Percentiles rank a stretch among this genome's conserved stretches.
Evolutionary conservation across 64 coral and sea anemone species (phyloP).

Genomic region (Stichodactyla helianthus): DNA sequence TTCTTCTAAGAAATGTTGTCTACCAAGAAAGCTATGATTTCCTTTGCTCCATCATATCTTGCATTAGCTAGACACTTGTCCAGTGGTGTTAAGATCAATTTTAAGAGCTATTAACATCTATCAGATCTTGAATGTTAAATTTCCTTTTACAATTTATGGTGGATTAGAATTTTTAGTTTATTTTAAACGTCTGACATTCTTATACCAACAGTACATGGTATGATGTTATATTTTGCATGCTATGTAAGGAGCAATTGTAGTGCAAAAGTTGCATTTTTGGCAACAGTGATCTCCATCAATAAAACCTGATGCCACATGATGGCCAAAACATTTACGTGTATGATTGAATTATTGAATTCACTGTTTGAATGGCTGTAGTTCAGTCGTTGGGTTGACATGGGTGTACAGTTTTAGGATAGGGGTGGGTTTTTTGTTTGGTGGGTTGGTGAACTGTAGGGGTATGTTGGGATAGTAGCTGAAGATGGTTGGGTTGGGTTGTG

Average conservation of each 20-base stretch:
- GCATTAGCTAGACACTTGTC: neutral
- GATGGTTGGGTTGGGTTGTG: too few relatives aligned
- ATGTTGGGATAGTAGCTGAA: too few relatives aligned
- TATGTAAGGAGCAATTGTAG: neutral
- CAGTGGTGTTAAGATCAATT: neutral
- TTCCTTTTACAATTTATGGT: neutral
- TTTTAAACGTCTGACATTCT: neutral
- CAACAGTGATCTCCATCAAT: neutral
- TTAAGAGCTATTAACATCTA: neutral
- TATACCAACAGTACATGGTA: neutral
- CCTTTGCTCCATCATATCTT: too few relatives aligned
- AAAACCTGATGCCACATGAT: neutral
- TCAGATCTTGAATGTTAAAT: neutral
- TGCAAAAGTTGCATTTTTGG: neutral
- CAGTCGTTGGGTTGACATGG: neutral
- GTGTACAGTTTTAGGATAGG: too few relatives aligned
- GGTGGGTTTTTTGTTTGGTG: too few relatives aligned
- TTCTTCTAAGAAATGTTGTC: too few relatives aligned
- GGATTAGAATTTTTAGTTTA: neutral
- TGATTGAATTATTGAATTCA: neutral
- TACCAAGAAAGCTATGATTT: too few relatives aligned
- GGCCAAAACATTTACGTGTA: neutral
- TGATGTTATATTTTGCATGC: neutral
- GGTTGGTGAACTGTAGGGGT: too few relatives aligned
- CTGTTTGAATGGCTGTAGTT: neutral